Evolutionary conservation across 2,797 vertebrate species (phyloP).

Genomic region (Pipistrellus pygmaeus): DNA sequence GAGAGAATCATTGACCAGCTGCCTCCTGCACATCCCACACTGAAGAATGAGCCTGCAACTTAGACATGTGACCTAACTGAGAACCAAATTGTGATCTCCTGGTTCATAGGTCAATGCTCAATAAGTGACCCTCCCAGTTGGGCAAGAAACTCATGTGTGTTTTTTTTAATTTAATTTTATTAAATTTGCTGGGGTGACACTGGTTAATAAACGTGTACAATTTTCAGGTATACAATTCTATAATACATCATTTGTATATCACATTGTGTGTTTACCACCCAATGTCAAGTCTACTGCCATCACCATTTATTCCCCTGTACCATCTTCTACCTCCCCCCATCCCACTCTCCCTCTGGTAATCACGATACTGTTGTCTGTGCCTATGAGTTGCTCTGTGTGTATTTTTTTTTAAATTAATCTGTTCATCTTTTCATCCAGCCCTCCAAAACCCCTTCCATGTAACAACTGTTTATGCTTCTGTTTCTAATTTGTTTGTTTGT

Average conservation of each 20-base stretch:
- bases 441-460: not conserved
- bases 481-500: not conserved
- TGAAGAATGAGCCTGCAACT: no score
- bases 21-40: no score
- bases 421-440: not conserved
- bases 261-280: not conserved
- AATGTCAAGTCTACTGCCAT: not conserved
- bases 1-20: no score
- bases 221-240: not conserved
- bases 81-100: no score
- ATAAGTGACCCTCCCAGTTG: no score
- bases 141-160: not conserved
- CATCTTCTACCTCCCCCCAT: not conserved
- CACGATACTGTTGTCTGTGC: not conserved
- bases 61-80: no score
- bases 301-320: not conserved
- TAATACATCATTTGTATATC: not conserved
- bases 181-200: not conserved
- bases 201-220: not conserved
- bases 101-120: no score
- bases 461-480: not conserved
- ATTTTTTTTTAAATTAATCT: not conserved
- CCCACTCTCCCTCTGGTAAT: not conserved
- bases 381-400: not conserved
- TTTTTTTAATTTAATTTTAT: not conserved